Evolutionary conservation across 2,888 invertebrate species (phyloP).

Genomic region (Oxyteleia sp.): DNA sequence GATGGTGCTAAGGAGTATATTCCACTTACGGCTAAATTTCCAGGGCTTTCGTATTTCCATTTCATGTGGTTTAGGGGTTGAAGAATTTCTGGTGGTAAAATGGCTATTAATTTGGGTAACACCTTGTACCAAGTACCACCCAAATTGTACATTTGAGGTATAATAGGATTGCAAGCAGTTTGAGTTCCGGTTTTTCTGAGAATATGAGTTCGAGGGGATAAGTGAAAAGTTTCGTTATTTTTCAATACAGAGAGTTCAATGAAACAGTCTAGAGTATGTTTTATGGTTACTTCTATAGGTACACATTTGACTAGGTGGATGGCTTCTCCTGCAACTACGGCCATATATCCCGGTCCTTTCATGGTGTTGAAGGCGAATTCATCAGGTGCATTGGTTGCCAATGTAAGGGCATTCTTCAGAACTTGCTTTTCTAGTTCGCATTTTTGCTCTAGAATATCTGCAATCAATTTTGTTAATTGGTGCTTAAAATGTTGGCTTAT

Average conservation of each 20-base stretch:
- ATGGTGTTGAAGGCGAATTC: conserved; percentile 74
- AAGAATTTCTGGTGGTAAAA: background rate
- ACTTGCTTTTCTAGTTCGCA: too few species aligned
- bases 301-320: conserved; percentile 77
- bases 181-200: conserved; percentile 47
- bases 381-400: conserved; percentile 75
- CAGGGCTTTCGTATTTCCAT: conserved; percentile 5
- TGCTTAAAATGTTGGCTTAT: too few species aligned
- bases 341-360: conserved; percentile 76
- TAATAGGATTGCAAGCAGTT: conserved; percentile 66
- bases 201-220: conserved; percentile 75
- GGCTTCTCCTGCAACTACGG: conserved; percentile 73
- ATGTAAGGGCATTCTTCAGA: too few species aligned
- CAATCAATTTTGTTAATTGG: too few species aligned
- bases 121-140: conserved; percentile 31
- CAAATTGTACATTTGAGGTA: conserved; percentile 71
- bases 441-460: too few species aligned
- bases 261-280: conserved; percentile 70
- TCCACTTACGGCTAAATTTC: conserved; percentile 6
- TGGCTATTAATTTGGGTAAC: conserved; percentile 1
- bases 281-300: conserved; percentile 67
- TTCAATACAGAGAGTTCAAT: conserved; percentile 27
- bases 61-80: too few species aligned
- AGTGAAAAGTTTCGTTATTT: conserved; percentile 47
- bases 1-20: too few species aligned